Percentiles rank a stretch among this genome's conserved stretches.
Evolutionary conservation across 2,113 vertebrate species (phyloP).

Genomic region (Helogale parvula): DNA sequence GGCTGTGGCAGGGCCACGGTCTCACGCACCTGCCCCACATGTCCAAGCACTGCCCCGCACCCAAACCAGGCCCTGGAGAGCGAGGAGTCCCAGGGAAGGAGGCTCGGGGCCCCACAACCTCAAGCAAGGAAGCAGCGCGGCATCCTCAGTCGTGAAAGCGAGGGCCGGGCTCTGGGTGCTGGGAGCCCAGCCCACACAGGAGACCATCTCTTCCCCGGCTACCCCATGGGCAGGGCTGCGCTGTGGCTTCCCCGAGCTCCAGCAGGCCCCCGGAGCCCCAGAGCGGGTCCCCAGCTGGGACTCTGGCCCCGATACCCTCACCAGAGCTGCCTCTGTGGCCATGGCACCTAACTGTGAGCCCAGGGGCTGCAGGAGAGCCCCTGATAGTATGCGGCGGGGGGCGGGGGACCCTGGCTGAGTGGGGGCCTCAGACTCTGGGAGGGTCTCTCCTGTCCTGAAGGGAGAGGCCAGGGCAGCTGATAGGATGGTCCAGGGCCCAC

Average conservation of each 20-base stretch:
- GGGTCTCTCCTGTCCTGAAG: not conserved
- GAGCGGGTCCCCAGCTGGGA: not conserved
- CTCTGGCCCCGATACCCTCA: not conserved
- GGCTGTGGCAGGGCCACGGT: not conserved
- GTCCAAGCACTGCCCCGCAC: no score
- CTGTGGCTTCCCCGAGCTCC: not conserved
- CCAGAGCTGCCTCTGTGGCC: no score
- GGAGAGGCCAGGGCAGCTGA: not conserved
- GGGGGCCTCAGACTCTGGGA: not conserved
- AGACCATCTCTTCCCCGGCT: not conserved
- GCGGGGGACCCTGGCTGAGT: not conserved
- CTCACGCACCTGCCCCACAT: not conserved
- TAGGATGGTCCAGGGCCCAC: no score
- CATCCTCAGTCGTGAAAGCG: not conserved
- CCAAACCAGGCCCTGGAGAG: not conserved
- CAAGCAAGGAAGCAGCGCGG: no score
- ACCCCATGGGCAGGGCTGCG: not conserved
- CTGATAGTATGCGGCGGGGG: no score
- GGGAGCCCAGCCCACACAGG: not conserved
- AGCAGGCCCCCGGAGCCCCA: no score
- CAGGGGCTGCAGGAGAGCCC: not conserved
- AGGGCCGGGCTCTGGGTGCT: not conserved
- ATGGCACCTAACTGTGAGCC: rapidly evolving
- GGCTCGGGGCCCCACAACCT: no score
- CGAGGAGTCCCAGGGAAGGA: not conserved